Evolutionary conservation across 2,113 vertebrate species (phyloP).

Genomic region (Cariama cristata): DNA sequence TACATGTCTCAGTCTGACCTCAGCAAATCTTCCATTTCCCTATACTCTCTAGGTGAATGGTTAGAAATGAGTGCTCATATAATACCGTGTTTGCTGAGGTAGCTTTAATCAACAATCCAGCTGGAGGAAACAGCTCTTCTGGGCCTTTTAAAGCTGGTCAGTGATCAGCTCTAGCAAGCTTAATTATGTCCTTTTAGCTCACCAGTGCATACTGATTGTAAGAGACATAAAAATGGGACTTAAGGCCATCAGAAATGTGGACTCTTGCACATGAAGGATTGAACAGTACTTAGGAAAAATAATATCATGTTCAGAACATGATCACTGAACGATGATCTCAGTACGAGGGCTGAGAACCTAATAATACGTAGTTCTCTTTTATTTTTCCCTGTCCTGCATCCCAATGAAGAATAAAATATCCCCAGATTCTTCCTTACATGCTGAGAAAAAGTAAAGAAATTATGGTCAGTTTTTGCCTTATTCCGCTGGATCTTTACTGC

Average conservation of each 20-base stretch:
- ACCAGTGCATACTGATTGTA: neutral
- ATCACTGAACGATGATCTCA: neutral
- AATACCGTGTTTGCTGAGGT: neutral
- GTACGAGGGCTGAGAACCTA: neutral
- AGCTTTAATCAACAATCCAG: neutral
- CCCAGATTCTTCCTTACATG: neutral
- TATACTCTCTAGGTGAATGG: neutral
- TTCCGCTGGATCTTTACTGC: neutral
- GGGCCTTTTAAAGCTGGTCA: slow-evolving; percentile 9
- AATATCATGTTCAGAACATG: neutral
- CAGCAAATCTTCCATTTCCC: neutral
- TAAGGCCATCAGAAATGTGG: neutral
- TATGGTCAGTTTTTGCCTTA: neutral
- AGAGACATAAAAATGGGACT: neutral
- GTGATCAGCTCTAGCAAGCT: neutral
- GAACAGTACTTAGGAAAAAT: slow-evolving; percentile 13
- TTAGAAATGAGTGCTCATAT: neutral
- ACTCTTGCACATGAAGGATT: neutral
- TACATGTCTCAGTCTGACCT: neutral
- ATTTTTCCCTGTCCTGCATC: neutral
- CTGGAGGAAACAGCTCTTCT: neutral
- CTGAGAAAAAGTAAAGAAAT: neutral
- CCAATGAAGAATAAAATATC: neutral
- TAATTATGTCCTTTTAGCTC: slow-evolving; percentile 10
- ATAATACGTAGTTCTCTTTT: neutral